Evolutionary conservation across 1,140 invertebrate genomes (phyloP).

Genomic region (Bombyx mandarina): DNA sequence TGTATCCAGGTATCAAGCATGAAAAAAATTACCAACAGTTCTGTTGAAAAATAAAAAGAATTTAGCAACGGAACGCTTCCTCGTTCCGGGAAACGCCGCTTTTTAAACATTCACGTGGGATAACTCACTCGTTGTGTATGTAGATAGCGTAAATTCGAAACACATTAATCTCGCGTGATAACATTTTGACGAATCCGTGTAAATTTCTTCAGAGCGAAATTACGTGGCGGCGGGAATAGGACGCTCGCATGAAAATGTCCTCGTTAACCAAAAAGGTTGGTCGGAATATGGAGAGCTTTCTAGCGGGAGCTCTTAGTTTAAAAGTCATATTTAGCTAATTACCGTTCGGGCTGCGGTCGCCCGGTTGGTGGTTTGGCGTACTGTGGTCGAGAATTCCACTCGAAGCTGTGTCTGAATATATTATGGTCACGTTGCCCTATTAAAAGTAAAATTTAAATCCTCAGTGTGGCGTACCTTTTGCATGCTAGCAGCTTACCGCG

Average conservation of each 20-base stretch:
- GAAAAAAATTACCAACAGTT: no score
- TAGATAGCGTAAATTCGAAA: slow-evolving; percentile 9
- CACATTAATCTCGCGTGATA: slow-evolving; percentile 16
- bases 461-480: slow-evolving; percentile 11
- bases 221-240: slow-evolving; percentile 13
- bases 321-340: slow-evolving; percentile 63
- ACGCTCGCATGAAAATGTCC: slow-evolving; percentile 26
- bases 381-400: slow-evolving; percentile 27
- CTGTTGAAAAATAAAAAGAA: no score
- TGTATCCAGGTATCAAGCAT: no score
- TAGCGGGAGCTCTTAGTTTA: slow-evolving; percentile 41
- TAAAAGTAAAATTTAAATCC: slow-evolving; percentile 16
- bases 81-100: neutral
- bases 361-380: slow-evolving; percentile 19
- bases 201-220: slow-evolving; percentile 27
- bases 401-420: slow-evolving; percentile 35
- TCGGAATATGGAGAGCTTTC: slow-evolving; percentile 25
- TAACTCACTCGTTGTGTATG: slow-evolving; percentile 1
- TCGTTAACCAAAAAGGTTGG: slow-evolving; percentile 29
- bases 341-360: slow-evolving; percentile 34
- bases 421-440: slow-evolving; percentile 18
- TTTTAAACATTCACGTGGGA: slow-evolving; percentile 9
- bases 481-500: slow-evolving; percentile 5
- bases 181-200: slow-evolving; percentile 24
- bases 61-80: neutral